Evolutionary conservation across 2,888 invertebrate species (phyloP).

Genomic region (Phalangium opilio): DNA sequence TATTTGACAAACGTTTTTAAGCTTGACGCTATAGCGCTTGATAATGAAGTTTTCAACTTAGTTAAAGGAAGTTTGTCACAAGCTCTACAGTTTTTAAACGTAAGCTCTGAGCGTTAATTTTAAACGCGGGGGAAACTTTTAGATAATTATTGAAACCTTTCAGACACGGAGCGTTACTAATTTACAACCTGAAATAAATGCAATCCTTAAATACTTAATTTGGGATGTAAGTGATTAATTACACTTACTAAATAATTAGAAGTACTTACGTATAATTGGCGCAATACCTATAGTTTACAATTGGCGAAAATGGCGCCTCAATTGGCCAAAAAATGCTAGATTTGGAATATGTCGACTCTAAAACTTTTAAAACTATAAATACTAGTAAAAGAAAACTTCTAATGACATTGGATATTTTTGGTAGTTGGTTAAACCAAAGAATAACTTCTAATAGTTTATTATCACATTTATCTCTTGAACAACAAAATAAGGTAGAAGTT

Average conservation of each 20-base stretch:
- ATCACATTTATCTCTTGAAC: conserved; percentile 16
- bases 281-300: conserved; percentile 24
- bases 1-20: too few species aligned
- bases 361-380: neutral
- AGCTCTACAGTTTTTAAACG: conserved; percentile 27
- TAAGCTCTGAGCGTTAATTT: too few species aligned
- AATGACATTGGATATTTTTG: conserved; percentile 3
- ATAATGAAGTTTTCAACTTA: conserved; percentile 57
- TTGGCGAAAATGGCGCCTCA: conserved; percentile 34
- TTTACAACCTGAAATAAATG: conserved; percentile 27
- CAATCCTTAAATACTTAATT: conserved; percentile 42
- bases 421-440: conserved; percentile 13
- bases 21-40: conserved; percentile 64
- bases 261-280: conserved; percentile 2
- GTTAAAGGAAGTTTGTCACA: conserved; percentile 42
- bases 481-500: neutral
- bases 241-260: too few species aligned
- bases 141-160: too few species aligned
- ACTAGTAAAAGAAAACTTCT: conserved; percentile 5
- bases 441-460: conserved; percentile 15
- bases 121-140: too few species aligned
- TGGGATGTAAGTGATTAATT: conserved; percentile 38
- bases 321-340: conserved; percentile 72
- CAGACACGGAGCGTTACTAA: conserved; percentile 11
- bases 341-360: conserved; percentile 43